Evolutionary conservation across 2,113 vertebrate genomes (phyloP).

Genomic region (Sigmodon hispidus): DNA sequence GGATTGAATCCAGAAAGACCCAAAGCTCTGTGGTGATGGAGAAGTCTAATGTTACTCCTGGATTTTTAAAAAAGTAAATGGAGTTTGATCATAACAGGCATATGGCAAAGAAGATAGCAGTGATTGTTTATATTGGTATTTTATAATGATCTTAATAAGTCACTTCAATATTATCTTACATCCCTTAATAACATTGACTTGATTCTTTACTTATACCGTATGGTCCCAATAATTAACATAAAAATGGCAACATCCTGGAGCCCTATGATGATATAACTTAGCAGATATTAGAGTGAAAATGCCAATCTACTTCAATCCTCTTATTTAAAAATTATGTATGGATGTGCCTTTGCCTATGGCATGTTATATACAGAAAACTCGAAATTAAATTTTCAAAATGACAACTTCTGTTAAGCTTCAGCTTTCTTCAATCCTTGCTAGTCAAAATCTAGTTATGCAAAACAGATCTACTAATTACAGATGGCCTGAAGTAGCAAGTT

Average conservation of each 20-base stretch:
- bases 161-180: not conserved
- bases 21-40: constrained; percentile 56
- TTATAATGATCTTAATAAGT: constrained; percentile 45
- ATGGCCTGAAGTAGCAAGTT: not conserved
- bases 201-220: not conserved
- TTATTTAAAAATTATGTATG: constrained; percentile 1
- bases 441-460: constrained; percentile 19
- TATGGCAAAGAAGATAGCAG: constrained; percentile 14
- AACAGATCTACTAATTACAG: not conserved
- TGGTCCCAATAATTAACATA: constrained; percentile 15
- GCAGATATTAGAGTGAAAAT: not conserved
- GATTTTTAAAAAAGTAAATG: constrained; percentile 58
- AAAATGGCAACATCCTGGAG: not conserved
- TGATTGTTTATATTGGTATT: constrained; percentile 26
- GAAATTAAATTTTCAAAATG: constrained; percentile 43
- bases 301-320: constrained; percentile 5
- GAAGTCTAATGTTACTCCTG: constrained; percentile 41
- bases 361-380: constrained; percentile 39
- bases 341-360: not conserved
- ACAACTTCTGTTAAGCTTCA: constrained; percentile 7
- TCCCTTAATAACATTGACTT: not conserved
- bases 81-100: constrained; percentile 68
- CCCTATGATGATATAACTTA: not conserved
- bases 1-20: constrained; percentile 73
- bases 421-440: constrained; percentile 15